phyloP scores from a whole-genome alignment of 1,140 invertebrate species.

The Aphelenchoides fujianensis region DNA sequence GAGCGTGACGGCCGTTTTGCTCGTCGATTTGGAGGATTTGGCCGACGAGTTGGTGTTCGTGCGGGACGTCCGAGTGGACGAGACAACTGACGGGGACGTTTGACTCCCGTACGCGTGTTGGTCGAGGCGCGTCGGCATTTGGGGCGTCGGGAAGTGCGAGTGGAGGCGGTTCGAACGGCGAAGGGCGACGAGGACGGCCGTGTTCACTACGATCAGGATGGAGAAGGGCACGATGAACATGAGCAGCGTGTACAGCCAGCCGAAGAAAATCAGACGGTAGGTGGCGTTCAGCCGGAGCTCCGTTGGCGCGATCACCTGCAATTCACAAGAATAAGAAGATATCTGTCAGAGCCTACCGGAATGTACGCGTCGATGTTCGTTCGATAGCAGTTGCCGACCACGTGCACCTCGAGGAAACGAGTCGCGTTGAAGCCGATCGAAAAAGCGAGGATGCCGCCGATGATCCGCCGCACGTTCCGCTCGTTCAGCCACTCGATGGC shows the following conservation, averaged over 20 bases:
- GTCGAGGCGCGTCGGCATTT: constrained; percentile 22
- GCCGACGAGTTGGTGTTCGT: constrained; percentile 3
- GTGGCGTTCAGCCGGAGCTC: constrained; percentile 35
- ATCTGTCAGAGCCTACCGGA: constrained; percentile 14
- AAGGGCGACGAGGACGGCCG: constrained; percentile 43
- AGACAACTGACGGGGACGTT: constrained; percentile 1
- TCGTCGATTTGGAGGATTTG: constrained; percentile 7
- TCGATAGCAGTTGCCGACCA: constrained; percentile 34
- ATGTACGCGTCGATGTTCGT: constrained; percentile 30
- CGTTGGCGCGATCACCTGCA: constrained; percentile 36
- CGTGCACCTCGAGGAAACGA: constrained; percentile 46
- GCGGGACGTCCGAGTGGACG: constrained; percentile 26
- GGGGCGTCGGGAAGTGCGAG: constrained; percentile 14
- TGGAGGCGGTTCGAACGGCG: constrained; percentile 30
- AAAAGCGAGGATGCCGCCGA: constrained; percentile 32
- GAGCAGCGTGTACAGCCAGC: constrained; percentile 46
- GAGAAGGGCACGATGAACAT: constrained; percentile 50
- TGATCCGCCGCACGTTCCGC: constrained; percentile 39
- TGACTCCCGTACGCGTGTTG: constrained; percentile 13
- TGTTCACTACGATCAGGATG: constrained; percentile 48
- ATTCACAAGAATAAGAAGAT: constrained; percentile 25
- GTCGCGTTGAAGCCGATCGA: constrained; percentile 46
- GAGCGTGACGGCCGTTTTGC: neutral
- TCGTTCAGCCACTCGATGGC: constrained; percentile 28
- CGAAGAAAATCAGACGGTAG: constrained; percentile 49